These are phyloP conservation scores for Rotaria magnacalcarata DNA, from an alignment of 2,888 invertebrate species.

Conservation along the genomic window DNA sequence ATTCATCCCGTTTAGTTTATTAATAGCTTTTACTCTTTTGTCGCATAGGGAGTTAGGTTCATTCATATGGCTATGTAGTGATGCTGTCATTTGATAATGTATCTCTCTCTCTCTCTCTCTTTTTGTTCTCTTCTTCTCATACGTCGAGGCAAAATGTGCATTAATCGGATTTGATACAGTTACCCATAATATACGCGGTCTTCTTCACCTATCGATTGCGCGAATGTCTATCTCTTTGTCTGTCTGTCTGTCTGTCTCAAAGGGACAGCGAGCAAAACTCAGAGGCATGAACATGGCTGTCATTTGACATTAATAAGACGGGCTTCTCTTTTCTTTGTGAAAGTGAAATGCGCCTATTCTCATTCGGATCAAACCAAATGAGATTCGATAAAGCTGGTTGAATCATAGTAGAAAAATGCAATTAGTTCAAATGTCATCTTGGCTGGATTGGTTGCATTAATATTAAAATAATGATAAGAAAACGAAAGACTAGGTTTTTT, in stretches of 20 bases:
- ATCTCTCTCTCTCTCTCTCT: not conserved
- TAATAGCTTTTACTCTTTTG: conserved; percentile 18
- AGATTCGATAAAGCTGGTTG: conserved; percentile 5
- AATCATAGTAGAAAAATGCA: conserved; percentile 2
- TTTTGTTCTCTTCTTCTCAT: not conserved
- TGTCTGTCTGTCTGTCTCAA: conserved; percentile 15
- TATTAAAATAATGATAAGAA: not conserved
- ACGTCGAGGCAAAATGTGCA: not conserved
- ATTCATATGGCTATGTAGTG: not conserved
- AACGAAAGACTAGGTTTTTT: no score
- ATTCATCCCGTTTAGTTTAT: not conserved
- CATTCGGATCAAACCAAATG: conserved; percentile 2
- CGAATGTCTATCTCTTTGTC: not conserved
- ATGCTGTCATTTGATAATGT: conserved; percentile 22
- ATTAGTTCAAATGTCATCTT: conserved; percentile 36
- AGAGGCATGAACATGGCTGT: conserved; percentile 1
- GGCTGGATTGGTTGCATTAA: not conserved
- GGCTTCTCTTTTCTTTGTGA: not conserved
- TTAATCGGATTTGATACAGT: conserved; percentile 12
- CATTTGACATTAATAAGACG: conserved; percentile 29
- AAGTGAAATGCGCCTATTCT: not conserved
- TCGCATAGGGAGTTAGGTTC: not conserved
- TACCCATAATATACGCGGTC: not conserved
- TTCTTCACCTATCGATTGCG: conserved; percentile 29
- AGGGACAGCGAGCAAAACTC: not conserved